Base-by-base conservation (phyloP, 2,888 invertebrate species). In the Eudemis profundana region DNA sequence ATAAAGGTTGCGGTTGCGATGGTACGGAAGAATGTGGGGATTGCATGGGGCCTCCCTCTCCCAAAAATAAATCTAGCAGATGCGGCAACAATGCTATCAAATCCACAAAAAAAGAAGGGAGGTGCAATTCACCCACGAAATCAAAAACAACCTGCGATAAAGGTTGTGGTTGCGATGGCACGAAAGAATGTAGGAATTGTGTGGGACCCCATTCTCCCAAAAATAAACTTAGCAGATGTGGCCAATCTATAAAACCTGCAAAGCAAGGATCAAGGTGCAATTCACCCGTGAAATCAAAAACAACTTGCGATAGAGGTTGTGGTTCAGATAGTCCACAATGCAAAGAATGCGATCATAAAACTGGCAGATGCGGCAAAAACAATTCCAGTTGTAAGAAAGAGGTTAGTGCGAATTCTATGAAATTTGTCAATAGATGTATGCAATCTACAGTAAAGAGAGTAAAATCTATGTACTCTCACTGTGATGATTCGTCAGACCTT, bases 401-500 rank as follows among this genome's bases (percentile, higher is more conserved):
- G 23, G 47, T 59, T 29, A 68, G 64, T 29, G 69, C 72, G 4
- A n/a, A n/a, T n/a, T 14, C 33, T 2, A 79, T 72, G 61, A 69
- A 65, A 67, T 42, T 70, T n/a, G 70, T 75, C 2, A 84, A 88
- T 67, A 90, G 84, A 78, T 79, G 76, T 14, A 71, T 85, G 38
- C 86, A 88, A 68, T 72, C 74, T 36, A 74, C 77, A n/a, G 63
- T 67, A 15, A 79, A 78, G 66, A 80, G 81, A 63, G 68, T 73
- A 0, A 84, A 79, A 69, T 54, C 63, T 21, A 70, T 67, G 14
- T 80, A 72, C 64, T 67, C 72, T 61, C 70, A 69, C 40, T 57
- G 67, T 21, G 80, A 81, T 0, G 85, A 85, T 40, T 85, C 86
- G 0, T 85, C 89, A 1, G 89, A 88, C 38, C 40, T 80, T 0